Percentiles rank a stretch among this genome's conserved stretches.
Evolutionary conservation across 2,888 invertebrate species (phyloP).

Genomic region (Morinoia aosen): DNA sequence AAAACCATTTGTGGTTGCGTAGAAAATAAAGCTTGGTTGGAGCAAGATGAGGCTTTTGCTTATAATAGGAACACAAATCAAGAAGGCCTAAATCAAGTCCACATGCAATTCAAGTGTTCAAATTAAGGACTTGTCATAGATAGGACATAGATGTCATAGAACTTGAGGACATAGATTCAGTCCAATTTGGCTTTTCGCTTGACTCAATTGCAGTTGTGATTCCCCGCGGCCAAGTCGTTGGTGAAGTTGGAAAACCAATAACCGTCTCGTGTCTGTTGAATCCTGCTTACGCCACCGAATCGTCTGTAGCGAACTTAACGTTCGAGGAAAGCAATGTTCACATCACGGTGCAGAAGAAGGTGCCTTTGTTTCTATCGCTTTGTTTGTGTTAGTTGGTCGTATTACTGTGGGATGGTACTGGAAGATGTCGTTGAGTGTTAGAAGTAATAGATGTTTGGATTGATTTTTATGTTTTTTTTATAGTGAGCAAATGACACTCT

Average conservation of each 20-base stretch:
- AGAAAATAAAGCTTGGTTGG: too few species aligned
- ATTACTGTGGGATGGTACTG: background rate
- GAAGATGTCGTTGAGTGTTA: background rate
- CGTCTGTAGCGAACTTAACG: background rate
- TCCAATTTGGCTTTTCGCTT: background rate
- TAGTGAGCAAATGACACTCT: background rate
- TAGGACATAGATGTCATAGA: too few species aligned
- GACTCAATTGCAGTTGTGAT: background rate
- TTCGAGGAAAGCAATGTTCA: background rate
- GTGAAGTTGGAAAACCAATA: slow-evolving; percentile 22
- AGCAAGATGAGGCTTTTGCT: too few species aligned
- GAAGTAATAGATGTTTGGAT: background rate
- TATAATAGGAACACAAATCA: too few species aligned
- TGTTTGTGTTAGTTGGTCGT: background rate
- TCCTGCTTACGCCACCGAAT: background rate
- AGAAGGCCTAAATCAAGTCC: too few species aligned
- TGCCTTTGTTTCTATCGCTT: background rate
- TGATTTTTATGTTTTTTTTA: background rate
- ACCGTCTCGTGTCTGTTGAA: background rate
- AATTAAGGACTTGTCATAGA: background rate
- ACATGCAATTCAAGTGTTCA: too few species aligned
- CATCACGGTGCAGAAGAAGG: background rate
- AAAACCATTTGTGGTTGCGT: too few species aligned
- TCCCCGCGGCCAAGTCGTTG: background rate
- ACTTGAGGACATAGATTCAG: background rate